Base-by-base conservation (phyloP, 1,140 invertebrate species). In the Drosophila auraria region DNA sequence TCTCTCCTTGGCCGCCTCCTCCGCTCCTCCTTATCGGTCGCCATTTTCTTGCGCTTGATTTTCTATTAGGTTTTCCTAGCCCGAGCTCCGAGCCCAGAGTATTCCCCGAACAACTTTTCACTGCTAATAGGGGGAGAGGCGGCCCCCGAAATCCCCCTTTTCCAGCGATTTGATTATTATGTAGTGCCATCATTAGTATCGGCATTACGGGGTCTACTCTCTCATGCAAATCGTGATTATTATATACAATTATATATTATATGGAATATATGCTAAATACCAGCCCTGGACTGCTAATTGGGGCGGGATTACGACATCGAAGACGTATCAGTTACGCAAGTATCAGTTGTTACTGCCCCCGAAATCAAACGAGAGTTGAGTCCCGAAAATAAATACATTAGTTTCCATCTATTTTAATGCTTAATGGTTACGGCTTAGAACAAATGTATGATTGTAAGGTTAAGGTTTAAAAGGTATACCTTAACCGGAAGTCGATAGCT, bases 11-110 rank as follows among this genome's bases (percentile, higher is more conserved):
- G 42, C 40, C 66, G 9, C 9, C 25, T 51, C 12, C 60, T 45
- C 38, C 17, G 36, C 54, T 50, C 65, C 42, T 53, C 54, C 82
- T 87, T 87, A 89, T 83, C 83, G 73, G 59, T 54, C 73, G 81
- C 83, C 83, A 87, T 89, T 89, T 87, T 89, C 77, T 83, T 80
- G 68, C 66, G 64, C 84, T 87, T 89, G 84, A 89, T 87, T 87
- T 87, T 87, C 81, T 89, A 89, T 87, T 87, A 87, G 63, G 73
- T 87, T 74, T 75, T 60, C 62, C 62, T 45, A 40, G 27, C 44
- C 70, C 44, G 36, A 38, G 33, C 33, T 33, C 15, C 15, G 6
- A 15, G 36, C 9, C 3, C 11, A 25, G 42, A n/a, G 7, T 70
- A 60, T 70, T 78, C 64, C 57, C 75, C 27, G 23, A 44, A 69